Conservation (phyloP, 2,888 invertebrate genomes). For the Dendrolimus pini region DNA sequence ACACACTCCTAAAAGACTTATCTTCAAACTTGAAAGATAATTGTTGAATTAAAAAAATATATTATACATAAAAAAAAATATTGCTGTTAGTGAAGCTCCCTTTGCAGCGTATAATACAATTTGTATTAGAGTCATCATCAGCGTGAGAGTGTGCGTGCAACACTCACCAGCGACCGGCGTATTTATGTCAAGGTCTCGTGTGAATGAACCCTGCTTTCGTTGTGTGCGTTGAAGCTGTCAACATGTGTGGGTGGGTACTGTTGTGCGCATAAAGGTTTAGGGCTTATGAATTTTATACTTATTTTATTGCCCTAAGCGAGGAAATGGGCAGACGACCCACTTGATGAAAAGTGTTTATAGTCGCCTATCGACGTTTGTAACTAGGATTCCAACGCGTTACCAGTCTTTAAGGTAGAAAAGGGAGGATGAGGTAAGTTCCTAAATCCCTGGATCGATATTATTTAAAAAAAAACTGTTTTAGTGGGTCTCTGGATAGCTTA, state of each 20-base stretch:
- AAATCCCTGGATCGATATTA: neutral
- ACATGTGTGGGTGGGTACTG: neutral
- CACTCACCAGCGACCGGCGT: conserved; percentile 7
- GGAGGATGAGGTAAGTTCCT: neutral
- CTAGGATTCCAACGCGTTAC: no score
- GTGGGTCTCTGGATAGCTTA: no score
- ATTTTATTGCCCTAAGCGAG: neutral
- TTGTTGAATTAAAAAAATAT: no score
- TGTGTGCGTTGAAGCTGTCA: neutral
- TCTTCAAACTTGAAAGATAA: no score
- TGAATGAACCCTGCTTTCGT: conserved; percentile 3
- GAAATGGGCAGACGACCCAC: no score
- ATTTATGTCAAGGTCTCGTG: neutral
- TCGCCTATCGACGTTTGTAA: no score
- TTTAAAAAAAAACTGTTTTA: neutral
- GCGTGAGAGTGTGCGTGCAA: neutral
- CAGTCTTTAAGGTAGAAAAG: neutral
- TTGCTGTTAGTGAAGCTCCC: no score
- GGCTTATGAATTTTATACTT: neutral
- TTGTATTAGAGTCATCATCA: neutral
- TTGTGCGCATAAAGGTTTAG: neutral
- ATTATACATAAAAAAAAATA: no score
- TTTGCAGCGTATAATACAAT: no score
- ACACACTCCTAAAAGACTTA: no score
- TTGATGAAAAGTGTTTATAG: no score